Conservation (phyloP, 2,888 invertebrate genomes). For the Parnassius glacialis region DNA sequence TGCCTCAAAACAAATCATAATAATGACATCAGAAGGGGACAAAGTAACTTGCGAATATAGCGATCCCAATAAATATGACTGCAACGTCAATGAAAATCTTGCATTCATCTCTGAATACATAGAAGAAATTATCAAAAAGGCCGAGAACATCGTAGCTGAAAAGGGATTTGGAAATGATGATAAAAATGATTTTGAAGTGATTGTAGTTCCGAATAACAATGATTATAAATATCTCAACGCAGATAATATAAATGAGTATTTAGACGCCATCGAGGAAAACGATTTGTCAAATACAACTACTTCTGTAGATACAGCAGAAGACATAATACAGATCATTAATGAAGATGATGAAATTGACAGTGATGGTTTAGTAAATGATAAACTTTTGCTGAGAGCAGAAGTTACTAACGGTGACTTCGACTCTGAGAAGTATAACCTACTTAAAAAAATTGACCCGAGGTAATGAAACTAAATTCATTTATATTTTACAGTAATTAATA, state of each 20-base stretch:
- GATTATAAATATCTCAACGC: conserved; percentile 22
- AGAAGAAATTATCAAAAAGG: conserved; percentile 56
- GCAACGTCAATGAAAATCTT: conserved; percentile 32
- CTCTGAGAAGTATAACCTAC: background rate
- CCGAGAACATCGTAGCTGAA: conserved; percentile 43
- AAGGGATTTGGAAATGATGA: conserved; percentile 32
- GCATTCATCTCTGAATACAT: conserved; percentile 46
- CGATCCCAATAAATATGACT: conserved; percentile 25
- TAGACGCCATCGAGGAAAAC: conserved; percentile 59
- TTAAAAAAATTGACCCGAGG: conserved; percentile 8
- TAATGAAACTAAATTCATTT: background rate
- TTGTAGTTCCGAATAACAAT: conserved; percentile 42
- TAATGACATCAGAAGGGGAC: conserved; percentile 57
- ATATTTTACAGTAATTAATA: too few relatives aligned
- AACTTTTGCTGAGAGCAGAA: conserved; percentile 33
- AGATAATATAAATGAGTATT: conserved; percentile 44
- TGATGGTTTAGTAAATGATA: conserved; percentile 46
- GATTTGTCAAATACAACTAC: conserved; percentile 40
- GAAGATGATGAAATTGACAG: conserved; percentile 40
- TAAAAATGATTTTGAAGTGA: conserved; percentile 56
- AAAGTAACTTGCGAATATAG: conserved; percentile 48
- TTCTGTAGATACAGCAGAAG: conserved; percentile 37
- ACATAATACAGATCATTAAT: conserved; percentile 42
- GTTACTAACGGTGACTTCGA: conserved; percentile 30
- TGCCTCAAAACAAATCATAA: conserved; percentile 62